Evolutionary conservation across 2,113 vertebrate species (phyloP), one percentile per base, ranked within the genome.

Genomic region (Thalassoma bifasciatum): DNA sequence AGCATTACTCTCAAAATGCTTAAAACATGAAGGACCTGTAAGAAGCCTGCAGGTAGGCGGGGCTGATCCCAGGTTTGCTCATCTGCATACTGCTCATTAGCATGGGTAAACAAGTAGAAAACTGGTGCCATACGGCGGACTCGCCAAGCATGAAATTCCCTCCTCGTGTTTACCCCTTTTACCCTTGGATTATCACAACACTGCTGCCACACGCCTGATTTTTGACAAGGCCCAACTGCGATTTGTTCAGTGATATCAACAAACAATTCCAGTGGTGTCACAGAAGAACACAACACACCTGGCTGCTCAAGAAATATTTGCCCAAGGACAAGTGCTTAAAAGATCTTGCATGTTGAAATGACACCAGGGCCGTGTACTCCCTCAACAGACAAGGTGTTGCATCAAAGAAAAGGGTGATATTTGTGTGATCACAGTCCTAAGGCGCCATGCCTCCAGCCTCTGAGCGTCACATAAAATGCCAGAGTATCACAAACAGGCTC

Each of bases 51-150:
- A 71, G 66, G 46, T 47, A 74, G 77, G 69, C 34, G 21, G 63
- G 62, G 72, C 59, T 16, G 57, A 21, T 77, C 71, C 34, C 83
- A 77, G 81, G 76, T 83, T 79, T 82, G 69, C 81, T 91, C 85
- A 92, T 93, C 82, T 84, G 82, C 87, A 93, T 91, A 77, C 85
- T 83, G 84, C 88, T 92, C 88, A 92, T 94, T 93, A 94, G 82
- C 84, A 91, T 81, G 86, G 81, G 87, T 88, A 88, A 92, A 91
- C 90, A 89, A 72, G 87, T 76, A 83, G 87, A 88, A 91, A 91
- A 91, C 82, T 44, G 78, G 61, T 60, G 82, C 87, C 92, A 93
- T 93, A 93, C 83, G 89, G 88, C 68, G 2, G 66, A 73, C 81
- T 89, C 72, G 82, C 86, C 78, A 85, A 89, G 90, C 92, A 90